A percentile compares a stretch with the other conserved stretches of the same genome.
phyloP scores from a whole-genome alignment of 2,797 vertebrate genomes.

The Crocodylus rhombifer region DNA sequence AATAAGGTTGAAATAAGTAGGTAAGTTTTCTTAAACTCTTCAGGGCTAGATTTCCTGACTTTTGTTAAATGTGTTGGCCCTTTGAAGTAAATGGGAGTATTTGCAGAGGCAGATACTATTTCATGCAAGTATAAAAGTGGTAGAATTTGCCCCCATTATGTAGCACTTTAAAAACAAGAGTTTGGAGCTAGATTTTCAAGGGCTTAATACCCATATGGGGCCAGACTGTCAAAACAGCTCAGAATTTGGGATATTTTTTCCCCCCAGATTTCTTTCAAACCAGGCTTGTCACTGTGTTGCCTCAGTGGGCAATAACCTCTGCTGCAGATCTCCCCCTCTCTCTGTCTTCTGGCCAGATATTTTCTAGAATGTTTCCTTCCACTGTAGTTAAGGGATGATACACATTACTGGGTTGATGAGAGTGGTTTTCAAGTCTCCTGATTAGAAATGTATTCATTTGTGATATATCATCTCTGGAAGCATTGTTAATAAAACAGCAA shows the following conservation, averaged over 20 bases:
- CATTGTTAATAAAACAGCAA: constrained; percentile 45
- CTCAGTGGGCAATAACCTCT: constrained; percentile 17
- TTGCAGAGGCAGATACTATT: not conserved
- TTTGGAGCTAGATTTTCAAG: constrained; percentile 12
- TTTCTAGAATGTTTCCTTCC: not conserved
- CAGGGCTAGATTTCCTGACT: not conserved
- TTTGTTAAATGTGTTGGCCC: not conserved
- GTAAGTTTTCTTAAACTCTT: not conserved
- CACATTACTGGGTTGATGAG: not conserved
- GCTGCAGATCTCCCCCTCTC: not conserved
- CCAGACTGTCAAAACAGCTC: constrained; percentile 35
- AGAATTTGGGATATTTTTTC: not conserved
- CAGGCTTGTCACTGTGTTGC: constrained; percentile 26
- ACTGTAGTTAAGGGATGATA: fast-evolving
- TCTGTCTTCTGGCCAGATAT: not conserved
- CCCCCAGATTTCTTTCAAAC: constrained; percentile 21
- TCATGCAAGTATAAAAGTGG: not conserved
- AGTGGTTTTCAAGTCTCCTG: constrained; percentile 9
- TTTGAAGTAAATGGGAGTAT: not conserved
- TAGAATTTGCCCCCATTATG: not conserved
- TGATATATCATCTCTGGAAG: constrained; percentile 26
- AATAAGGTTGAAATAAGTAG: not conserved
- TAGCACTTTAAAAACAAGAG: not conserved
- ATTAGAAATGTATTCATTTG: constrained; percentile 23
- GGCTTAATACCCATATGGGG: not conserved